phyloP scores from a whole-genome alignment of 2,113 vertebrate genomes.

The Forbesichthys papilliferus region DNA sequence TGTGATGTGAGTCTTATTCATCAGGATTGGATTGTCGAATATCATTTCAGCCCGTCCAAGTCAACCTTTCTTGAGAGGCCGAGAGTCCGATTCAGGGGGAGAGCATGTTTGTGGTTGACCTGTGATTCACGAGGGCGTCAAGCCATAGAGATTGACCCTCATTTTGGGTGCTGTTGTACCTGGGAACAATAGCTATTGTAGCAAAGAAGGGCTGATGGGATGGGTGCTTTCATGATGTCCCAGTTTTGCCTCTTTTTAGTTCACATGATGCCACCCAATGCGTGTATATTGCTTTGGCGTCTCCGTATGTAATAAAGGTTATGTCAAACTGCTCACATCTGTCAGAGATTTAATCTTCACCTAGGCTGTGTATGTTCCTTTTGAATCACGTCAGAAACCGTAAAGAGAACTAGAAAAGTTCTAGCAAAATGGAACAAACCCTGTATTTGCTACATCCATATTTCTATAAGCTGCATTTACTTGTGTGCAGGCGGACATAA shows the following conservation, averaged over 20 bases:
- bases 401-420: constrained; percentile 36
- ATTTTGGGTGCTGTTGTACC: constrained; percentile 9
- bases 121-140: constrained; percentile 55
- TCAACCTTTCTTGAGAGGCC: constrained; percentile 32
- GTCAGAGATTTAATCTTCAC: not conserved
- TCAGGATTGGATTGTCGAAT: constrained; percentile 31
- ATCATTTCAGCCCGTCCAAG: constrained; percentile 36
- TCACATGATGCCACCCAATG: not conserved
- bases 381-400: constrained; percentile 22
- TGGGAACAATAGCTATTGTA: not conserved
- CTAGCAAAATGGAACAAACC: constrained; percentile 51
- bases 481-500: constrained; percentile 70
- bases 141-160: constrained; percentile 26
- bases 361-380: constrained; percentile 3
- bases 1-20: constrained; percentile 42
- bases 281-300: not conserved
- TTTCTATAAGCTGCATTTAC: constrained; percentile 76
- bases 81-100: constrained; percentile 33
- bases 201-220: not conserved
- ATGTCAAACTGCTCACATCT: not conserved
- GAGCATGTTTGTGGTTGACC: constrained; percentile 15
- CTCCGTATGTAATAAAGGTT: constrained; percentile 5
- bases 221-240: too few species aligned
- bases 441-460: constrained; percentile 46
- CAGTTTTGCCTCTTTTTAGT: too few species aligned